Evolutionary conservation across 2,797 vertebrate species (phyloP).

Genomic region (Leptoclinus maculatus): DNA sequence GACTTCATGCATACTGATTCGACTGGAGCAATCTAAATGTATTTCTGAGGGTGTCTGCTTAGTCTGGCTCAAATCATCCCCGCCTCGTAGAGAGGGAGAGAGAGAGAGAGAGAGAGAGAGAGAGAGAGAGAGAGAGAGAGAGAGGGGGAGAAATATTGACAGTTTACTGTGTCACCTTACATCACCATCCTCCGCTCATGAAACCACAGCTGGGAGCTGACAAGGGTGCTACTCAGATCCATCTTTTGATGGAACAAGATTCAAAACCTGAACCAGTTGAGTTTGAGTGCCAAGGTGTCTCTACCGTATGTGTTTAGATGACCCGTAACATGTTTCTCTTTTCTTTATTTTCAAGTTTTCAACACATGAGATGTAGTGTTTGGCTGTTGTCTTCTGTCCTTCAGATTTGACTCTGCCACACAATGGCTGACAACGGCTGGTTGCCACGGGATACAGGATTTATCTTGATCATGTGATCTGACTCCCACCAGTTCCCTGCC

Average conservation of each 20-base stretch:
- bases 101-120: constrained; percentile 18
- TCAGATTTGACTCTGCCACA: constrained; percentile 66
- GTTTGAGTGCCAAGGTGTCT: constrained; percentile 28
- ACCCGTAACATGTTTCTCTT: background rate
- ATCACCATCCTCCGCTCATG: constrained; percentile 61
- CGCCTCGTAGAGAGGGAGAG: constrained; percentile 24
- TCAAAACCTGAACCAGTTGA: constrained; percentile 30
- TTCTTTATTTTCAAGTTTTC: background rate
- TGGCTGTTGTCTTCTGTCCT: constrained; percentile 43
- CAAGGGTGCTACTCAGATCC: constrained; percentile 62
- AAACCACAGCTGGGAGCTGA: constrained; percentile 64
- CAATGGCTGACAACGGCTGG: constrained; percentile 67
- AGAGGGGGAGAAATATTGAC: constrained; percentile 57
- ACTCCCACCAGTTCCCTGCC: constrained; percentile 62
- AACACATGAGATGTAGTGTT: background rate
- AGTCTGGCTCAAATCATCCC: constrained; percentile 49
- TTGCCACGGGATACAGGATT: constrained; percentile 66
- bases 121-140: constrained; percentile 20
- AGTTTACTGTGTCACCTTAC: constrained; percentile 74
- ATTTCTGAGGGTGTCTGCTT: constrained; percentile 50
- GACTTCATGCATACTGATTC: constrained; percentile 68
- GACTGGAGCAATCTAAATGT: constrained; percentile 53
- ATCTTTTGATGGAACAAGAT: constrained; percentile 42
- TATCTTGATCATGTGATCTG: constrained; percentile 78
- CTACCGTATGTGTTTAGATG: background rate